These are phyloP conservation scores for Diarsia dahlii DNA, from an alignment of 2,888 invertebrate genomes.

Conservation along the genomic window DNA sequence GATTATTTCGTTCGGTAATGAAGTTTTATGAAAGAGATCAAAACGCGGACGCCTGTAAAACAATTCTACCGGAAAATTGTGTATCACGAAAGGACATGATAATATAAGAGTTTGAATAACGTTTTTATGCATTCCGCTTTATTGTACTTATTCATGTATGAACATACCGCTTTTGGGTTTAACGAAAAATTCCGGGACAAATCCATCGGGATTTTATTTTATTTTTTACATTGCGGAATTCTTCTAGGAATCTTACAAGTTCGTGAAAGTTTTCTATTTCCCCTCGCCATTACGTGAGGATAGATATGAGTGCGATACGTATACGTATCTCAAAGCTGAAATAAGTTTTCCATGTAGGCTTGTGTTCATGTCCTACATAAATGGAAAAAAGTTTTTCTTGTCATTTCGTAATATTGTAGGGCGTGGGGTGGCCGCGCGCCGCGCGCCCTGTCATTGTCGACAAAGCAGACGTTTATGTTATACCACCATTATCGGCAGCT, in stretches of 20 bases:
- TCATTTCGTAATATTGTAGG: conserved; percentile 60
- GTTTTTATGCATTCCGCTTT: conserved; percentile 55
- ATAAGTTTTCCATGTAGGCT: conserved; percentile 50
- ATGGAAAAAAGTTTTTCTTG: conserved; percentile 65
- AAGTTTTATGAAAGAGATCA: conserved; percentile 48
- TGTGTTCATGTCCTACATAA: conserved; percentile 48
- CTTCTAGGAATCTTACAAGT: conserved; percentile 33
- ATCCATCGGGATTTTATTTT: conserved; percentile 36
- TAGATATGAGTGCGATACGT: conserved; percentile 27
- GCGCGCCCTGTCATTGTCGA: conserved; percentile 56
- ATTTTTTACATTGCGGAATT: conserved; percentile 31
- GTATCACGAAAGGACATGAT: conserved; percentile 37
- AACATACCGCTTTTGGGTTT: conserved; percentile 18
- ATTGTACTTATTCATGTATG: conserved; percentile 39
- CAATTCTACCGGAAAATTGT: conserved; percentile 57
- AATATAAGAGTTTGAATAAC: conserved; percentile 46
- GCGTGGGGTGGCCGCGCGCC: conserved; percentile 36
- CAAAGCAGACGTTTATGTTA: conserved; percentile 66
- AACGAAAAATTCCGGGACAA: conserved; percentile 3
- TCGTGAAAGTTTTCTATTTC: conserved; percentile 39
- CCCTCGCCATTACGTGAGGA: conserved; percentile 19
- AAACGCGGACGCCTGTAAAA: conserved; percentile 51
- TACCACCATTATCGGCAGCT: conserved; percentile 72
- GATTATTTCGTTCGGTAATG: conserved; percentile 19
- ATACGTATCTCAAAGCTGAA: conserved; percentile 29